Base-by-base conservation (phyloP, 2,888 invertebrate genomes). In the Plebejus argus region DNA sequence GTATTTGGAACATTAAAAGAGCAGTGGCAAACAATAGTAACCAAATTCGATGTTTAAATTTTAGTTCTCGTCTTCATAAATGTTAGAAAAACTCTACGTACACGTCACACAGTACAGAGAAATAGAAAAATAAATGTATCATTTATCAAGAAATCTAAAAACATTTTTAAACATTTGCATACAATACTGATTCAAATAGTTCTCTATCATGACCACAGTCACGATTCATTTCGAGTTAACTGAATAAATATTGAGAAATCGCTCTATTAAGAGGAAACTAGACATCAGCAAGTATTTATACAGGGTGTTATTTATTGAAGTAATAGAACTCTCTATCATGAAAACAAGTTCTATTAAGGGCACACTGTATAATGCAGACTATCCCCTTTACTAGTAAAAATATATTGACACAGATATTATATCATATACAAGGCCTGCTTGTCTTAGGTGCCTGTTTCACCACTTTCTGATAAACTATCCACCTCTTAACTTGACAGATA, bases 101-200 rank as follows among this genome's bases (percentile, higher is more conserved):
- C n/a, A n/a, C n/a, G n/a, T n/a, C 28, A 0, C 28, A 28, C 28
- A 28, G 10, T 10, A 45, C 0, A 45, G 3, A 53, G 53, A 53
- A 53, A 53, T 49, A 49, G 15, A 53, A 18, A 49, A 15, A 49
- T 8, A 45, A 45, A 45, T 45, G 10, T 39, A 10, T 23, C 23
- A 7, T 39, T 10, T 10, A 12, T 49, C 45, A 20, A 10, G 23
- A n/a, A 49, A 33, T 72, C 72, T 45, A 49, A 49, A 45, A 72
- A 72, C 12, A 23, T 28, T 74, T 49, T 28, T 28, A 74, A 53
- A 28, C 49, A 74, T 74, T 53, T 28, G 53, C 74, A 74, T 74
- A 74, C 74, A 74, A 74, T 74, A 28, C 72, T 28, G 8, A 49
- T 74, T 28, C 53, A 39, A 72, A 72, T 72, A 72, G 45, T 53